Conservation (phyloP, 2,797 vertebrate genomes). For the Coregonus ussuriensis region DNA sequence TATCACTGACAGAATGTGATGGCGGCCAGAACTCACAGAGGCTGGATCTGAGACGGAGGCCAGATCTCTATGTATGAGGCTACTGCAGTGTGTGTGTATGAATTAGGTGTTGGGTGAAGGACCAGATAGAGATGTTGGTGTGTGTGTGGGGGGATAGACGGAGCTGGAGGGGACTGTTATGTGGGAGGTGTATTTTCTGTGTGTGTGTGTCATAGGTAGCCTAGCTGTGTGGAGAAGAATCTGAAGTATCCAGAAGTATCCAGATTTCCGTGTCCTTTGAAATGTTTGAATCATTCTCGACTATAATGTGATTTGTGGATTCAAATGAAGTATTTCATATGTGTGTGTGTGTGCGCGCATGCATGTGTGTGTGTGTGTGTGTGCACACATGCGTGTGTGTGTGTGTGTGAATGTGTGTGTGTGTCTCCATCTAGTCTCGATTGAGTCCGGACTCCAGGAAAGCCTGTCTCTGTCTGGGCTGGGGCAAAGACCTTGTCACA, state of each 20-base stretch:
- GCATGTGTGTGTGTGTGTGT: slow-evolving; percentile 37
- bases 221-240: too few relatives aligned
- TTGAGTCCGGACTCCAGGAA: slow-evolving; percentile 65
- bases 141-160: slow-evolving; percentile 39
- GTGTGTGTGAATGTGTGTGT: slow-evolving; percentile 6
- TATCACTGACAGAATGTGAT: slow-evolving; percentile 64
- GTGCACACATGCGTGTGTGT: slow-evolving; percentile 18
- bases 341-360: slow-evolving; percentile 29
- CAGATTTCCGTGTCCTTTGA: too few relatives aligned
- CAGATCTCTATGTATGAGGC: too few relatives aligned
- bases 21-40: slow-evolving; percentile 55
- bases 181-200: too few relatives aligned
- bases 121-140: slow-evolving; percentile 68
- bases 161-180: slow-evolving; percentile 33
- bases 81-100: slow-evolving; percentile 58
- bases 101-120: slow-evolving; percentile 75
- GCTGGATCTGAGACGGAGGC: too few relatives aligned
- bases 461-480: slow-evolving; percentile 68
- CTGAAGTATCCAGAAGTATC: too few relatives aligned
- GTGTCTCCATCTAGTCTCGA: slow-evolving; percentile 18
- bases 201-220: too few relatives aligned
- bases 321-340: background rate
- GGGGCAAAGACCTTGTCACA: slow-evolving; percentile 62
- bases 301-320: too few relatives aligned
- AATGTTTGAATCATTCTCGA: too few relatives aligned